Percentiles rank a stretch among this genome's conserved stretches.
phyloP scores from a whole-genome alignment of 2,797 vertebrate genomes.

The Leptodactylus fallax region DNA sequence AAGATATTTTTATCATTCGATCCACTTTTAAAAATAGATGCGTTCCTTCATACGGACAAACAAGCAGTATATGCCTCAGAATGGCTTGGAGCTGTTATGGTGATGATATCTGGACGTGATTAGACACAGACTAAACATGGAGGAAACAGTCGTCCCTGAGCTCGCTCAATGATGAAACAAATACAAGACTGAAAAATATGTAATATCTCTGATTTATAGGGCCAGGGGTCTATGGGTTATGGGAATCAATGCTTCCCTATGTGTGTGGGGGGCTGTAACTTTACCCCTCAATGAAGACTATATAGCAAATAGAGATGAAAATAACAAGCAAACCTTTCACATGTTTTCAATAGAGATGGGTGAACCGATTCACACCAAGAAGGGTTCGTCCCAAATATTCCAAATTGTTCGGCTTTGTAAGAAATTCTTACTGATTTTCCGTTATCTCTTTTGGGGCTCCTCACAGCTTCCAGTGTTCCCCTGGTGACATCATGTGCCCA shows the following conservation, averaged over 20 bases:
- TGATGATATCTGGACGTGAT: conserved; percentile 51
- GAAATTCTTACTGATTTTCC: no score
- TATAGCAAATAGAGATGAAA: no score
- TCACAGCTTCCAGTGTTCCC: no score
- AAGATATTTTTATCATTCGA: conserved; percentile 65
- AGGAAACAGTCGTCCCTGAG: neutral
- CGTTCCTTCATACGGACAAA: conserved; percentile 48
- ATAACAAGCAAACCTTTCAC: no score
- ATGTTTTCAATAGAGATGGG: no score
- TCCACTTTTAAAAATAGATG: conserved; percentile 68
- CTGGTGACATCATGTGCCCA: no score
- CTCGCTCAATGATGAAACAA: neutral
- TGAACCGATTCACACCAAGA: no score
- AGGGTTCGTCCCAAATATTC: no score
- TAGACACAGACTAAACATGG: conserved; percentile 3
- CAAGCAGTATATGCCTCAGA: conserved; percentile 40
- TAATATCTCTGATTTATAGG: neutral
- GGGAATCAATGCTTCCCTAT: neutral
- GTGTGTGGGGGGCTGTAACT: neutral
- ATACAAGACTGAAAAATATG: neutral
- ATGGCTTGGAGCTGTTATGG: conserved; percentile 47
- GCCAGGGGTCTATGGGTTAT: neutral
- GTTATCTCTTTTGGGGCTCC: no score
- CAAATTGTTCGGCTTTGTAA: no score
- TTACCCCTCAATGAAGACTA: no score